These are phyloP conservation scores for Muraenolepis orangiensis DNA, from an alignment of 2,797 vertebrate species.

Conservation along the genomic window DNA sequence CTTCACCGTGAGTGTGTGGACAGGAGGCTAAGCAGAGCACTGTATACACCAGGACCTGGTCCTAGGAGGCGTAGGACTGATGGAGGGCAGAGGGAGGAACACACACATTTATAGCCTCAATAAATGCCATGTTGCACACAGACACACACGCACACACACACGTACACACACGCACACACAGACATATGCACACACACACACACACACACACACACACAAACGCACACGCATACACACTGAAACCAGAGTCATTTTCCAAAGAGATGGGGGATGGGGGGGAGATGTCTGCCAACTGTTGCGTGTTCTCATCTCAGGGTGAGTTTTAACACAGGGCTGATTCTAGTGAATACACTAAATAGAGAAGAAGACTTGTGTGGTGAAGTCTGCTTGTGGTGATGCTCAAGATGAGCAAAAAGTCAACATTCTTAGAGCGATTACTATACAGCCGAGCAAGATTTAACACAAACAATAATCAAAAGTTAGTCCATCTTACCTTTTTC, in stretches of 20 bases:
- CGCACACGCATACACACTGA: conserved; percentile 13
- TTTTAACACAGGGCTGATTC: conserved; percentile 60
- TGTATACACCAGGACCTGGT: neutral
- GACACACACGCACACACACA: neutral
- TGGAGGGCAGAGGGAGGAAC: conserved; percentile 19
- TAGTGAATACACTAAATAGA: neutral
- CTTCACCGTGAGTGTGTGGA: neutral
- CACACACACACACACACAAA: neutral
- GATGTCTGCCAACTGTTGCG: conserved; percentile 29
- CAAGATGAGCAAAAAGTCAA: neutral
- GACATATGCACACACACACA: neutral
- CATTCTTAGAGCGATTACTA: too few species aligned
- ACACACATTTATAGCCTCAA: conserved; percentile 63
- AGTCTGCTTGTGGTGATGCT: neutral
- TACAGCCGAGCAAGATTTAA: too few species aligned
- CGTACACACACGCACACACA: neutral
- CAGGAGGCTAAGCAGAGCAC: neutral
- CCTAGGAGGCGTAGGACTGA: conserved; percentile 18
- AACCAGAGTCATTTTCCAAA: conserved; percentile 64
- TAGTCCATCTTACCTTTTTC: conserved; percentile 78
- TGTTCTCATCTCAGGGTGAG: conserved; percentile 67
- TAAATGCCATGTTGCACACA: conserved; percentile 49
- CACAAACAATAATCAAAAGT: too few species aligned
- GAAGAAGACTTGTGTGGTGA: neutral
- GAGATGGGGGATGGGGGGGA: conserved; percentile 44